Conservation (phyloP, 2,797 vertebrate genomes). For the Liparis tanakae region DNA sequence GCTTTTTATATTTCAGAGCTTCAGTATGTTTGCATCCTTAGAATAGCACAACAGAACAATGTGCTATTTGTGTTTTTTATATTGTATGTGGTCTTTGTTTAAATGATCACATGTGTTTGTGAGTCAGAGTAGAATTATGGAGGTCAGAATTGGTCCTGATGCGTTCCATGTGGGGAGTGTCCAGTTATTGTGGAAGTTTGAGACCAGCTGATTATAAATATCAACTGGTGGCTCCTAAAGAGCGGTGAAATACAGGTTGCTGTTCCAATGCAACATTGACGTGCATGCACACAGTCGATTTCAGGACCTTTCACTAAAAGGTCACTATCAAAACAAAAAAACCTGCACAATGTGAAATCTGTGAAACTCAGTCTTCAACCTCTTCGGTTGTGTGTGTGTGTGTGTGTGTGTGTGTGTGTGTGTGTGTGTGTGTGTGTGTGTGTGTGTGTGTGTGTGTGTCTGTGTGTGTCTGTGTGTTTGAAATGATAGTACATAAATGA, state of each 20-base stretch:
- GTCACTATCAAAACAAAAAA: not conserved
- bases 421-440: too few species aligned
- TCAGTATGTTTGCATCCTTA: slow-evolving; percentile 17
- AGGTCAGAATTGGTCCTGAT: slow-evolving; percentile 47
- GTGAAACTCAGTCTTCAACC: not conserved
- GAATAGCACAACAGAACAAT: slow-evolving; percentile 27
- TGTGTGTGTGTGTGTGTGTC: too few species aligned
- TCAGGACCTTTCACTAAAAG: too few species aligned
- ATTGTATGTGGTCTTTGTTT: slow-evolving; percentile 17
- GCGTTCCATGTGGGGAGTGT: slow-evolving; percentile 51
- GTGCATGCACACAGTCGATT: not conserved
- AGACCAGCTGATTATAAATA: slow-evolving; percentile 56
- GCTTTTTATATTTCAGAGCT: slow-evolving; percentile 5
- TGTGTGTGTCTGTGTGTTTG: too few species aligned
- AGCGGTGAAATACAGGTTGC: slow-evolving; percentile 15
- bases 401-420: too few species aligned
- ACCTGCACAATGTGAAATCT: not conserved
- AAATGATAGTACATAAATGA: too few species aligned
- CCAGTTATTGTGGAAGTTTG: slow-evolving; percentile 37
- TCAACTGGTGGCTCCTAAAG: slow-evolving; percentile 23
- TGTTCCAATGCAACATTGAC: slow-evolving; percentile 1
- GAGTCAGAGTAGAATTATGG: slow-evolving; percentile 37
- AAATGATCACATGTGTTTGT: slow-evolving; percentile 17
- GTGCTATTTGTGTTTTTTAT: slow-evolving; percentile 15
- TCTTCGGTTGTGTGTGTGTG: too few species aligned